Conservation (phyloP, 2,888 invertebrate species). For the Agriopis aurantiaria region DNA sequence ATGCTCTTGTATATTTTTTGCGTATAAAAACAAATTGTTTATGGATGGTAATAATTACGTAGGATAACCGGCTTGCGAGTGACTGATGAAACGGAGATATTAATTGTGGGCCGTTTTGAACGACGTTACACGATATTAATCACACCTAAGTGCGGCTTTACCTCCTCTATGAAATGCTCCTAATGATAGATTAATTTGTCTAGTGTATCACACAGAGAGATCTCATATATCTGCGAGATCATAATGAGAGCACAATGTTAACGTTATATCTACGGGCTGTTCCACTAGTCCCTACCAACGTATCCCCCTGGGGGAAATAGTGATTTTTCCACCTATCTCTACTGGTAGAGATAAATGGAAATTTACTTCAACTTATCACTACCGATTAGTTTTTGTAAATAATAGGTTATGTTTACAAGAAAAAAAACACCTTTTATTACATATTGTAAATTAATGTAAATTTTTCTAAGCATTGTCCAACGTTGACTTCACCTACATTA, state of each 20-base stretch:
- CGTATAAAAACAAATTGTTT: conserved; percentile 34
- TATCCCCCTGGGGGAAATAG: too few relatives aligned
- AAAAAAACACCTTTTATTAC: too few relatives aligned
- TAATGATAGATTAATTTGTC: conserved; percentile 23
- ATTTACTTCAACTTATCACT: too few relatives aligned
- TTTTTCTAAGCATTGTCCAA: too few relatives aligned
- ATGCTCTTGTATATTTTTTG: conserved; percentile 39
- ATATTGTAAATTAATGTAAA: too few relatives aligned
- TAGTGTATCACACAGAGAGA: conserved; percentile 10
- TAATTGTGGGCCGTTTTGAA: conserved; percentile 12
- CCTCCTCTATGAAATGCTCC: background rate
- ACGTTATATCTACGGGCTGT: conserved; percentile 2
- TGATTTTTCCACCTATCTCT: too few relatives aligned
- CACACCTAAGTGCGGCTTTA: conserved; percentile 20
- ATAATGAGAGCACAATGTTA: background rate
- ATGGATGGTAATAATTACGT: conserved; percentile 30
- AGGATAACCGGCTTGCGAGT: conserved; percentile 23
- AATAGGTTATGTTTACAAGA: too few relatives aligned
- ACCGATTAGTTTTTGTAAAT: too few relatives aligned
- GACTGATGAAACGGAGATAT: conserved; percentile 19
- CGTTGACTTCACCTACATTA: too few relatives aligned
- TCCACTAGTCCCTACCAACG: too few relatives aligned
- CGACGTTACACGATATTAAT: conserved; percentile 20
- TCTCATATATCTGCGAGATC: background rate
- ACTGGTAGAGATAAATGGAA: too few relatives aligned